phyloP scores from a whole-genome alignment of 2,797 vertebrate genomes.

The Cyclura pinguis region DNA sequence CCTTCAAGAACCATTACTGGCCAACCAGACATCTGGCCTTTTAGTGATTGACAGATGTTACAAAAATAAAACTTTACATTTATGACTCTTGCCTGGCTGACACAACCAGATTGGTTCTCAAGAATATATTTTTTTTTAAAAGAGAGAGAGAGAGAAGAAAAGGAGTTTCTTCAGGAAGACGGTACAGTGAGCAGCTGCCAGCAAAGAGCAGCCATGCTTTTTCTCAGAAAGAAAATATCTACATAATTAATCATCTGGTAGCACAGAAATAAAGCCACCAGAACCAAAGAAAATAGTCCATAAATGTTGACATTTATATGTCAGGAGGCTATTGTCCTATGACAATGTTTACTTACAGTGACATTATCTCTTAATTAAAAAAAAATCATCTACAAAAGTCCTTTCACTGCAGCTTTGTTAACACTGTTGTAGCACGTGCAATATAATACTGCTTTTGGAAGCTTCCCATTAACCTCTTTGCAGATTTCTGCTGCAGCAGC shows the following conservation, averaged over 20 bases:
- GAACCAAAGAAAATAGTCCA: conserved; percentile 61
- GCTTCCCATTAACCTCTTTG: conserved; percentile 5
- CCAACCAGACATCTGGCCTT: conserved; percentile 55
- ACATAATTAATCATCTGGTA: conserved; percentile 72
- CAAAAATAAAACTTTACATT: conserved; percentile 33
- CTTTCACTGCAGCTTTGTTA: conserved; percentile 51
- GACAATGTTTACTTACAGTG: conserved; percentile 63
- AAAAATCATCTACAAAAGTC: conserved; percentile 62
- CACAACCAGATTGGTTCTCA: conserved; percentile 19
- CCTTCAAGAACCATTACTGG: conserved; percentile 5
- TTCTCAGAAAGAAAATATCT: conserved; percentile 72
- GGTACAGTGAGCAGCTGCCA: conserved; percentile 54
- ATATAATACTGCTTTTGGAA: neutral
- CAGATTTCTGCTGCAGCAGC: neutral
- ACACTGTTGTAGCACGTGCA: conserved; percentile 6
- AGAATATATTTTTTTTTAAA: conserved; percentile 13
- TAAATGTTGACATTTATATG: conserved; percentile 76
- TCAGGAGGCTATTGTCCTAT: conserved; percentile 68
- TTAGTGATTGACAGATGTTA: conserved; percentile 40
- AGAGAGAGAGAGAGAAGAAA: neutral
- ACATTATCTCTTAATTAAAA: conserved; percentile 75
- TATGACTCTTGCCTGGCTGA: conserved; percentile 31
- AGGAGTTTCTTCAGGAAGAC: conserved; percentile 8
- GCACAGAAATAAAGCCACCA: conserved; percentile 69
- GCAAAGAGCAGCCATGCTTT: conserved; percentile 40